These are phyloP conservation scores for Chiloscyllium punctatum DNA, from an alignment of 2,797 vertebrate species.

Conservation along the genomic window DNA sequence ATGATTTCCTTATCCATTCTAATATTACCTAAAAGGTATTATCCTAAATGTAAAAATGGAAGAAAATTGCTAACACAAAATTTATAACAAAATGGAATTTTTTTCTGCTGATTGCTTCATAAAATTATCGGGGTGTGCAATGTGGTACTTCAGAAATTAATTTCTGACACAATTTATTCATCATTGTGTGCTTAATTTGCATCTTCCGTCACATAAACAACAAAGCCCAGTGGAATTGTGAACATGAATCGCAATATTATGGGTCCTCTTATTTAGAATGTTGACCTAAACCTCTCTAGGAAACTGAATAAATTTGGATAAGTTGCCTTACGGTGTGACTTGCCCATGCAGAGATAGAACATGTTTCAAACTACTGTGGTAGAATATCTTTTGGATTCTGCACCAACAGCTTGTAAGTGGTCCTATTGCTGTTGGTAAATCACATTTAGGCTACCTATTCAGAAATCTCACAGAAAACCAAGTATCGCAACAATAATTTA, in stretches of 20 bases:
- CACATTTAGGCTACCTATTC: no score
- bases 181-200: not conserved
- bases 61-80: not conserved
- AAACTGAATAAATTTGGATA: not conserved
- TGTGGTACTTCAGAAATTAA: not conserved
- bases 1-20: not conserved
- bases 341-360: not conserved
- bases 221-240: not conserved
- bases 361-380: not conserved
- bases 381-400: not conserved
- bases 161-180: slow-evolving; percentile 6
- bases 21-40: no score
- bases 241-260: not conserved
- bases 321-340: not conserved
- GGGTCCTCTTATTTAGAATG: not conserved
- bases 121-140: not conserved
- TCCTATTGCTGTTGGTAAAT: not conserved
- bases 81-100: not conserved
- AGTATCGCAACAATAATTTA: no score
- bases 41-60: not conserved
- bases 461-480: no score
- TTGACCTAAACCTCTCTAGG: not conserved
- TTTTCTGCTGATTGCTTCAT: not conserved
- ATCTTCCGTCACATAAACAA: not conserved
- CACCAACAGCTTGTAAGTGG: not conserved